Conservation (phyloP, 1,140 invertebrate species). For the Pogonomyrmex californicus region DNA sequence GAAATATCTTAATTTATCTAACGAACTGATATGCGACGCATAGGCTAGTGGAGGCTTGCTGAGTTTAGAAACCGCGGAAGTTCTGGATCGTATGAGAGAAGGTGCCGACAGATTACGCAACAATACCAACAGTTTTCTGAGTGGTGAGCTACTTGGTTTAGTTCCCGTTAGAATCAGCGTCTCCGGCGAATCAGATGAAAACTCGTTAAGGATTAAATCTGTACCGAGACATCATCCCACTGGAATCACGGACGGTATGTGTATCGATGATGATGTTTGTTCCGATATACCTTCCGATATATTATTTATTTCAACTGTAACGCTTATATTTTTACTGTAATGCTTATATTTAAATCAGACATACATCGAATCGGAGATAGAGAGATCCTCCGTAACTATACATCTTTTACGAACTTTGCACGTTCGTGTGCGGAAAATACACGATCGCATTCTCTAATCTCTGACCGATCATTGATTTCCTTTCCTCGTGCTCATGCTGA, state of each 20-base stretch:
- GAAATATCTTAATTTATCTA: background rate
- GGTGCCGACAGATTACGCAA: conserved; percentile 91
- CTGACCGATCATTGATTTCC: conserved; percentile 34
- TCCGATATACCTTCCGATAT: conserved; percentile 10
- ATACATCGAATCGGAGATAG: background rate
- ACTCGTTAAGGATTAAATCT: conserved; percentile 83
- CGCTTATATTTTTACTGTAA: conserved; percentile 1
- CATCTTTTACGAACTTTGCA: background rate
- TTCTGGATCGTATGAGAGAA: conserved; percentile 89
- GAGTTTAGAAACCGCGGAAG: conserved; percentile 88
- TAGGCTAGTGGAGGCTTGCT: conserved; percentile 83
- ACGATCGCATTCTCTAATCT: background rate
- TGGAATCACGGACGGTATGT: conserved; percentile 79
- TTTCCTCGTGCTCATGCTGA: conserved; percentile 30
- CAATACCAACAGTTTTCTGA: conserved; percentile 93
- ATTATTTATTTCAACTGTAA: conserved; percentile 10
- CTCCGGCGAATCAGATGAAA: conserved; percentile 85
- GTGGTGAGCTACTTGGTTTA: conserved; percentile 89
- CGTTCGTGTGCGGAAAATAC: conserved; percentile 17
- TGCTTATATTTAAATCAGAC: conserved; percentile 7
- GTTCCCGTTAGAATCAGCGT: conserved; percentile 87
- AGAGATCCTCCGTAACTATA: conserved; percentile 22
- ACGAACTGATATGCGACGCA: background rate
- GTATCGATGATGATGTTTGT: background rate
- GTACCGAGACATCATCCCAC: conserved; percentile 80